phyloP scores from a whole-genome alignment of 2,888 invertebrate genomes.

The Mesochorus sp. region DNA sequence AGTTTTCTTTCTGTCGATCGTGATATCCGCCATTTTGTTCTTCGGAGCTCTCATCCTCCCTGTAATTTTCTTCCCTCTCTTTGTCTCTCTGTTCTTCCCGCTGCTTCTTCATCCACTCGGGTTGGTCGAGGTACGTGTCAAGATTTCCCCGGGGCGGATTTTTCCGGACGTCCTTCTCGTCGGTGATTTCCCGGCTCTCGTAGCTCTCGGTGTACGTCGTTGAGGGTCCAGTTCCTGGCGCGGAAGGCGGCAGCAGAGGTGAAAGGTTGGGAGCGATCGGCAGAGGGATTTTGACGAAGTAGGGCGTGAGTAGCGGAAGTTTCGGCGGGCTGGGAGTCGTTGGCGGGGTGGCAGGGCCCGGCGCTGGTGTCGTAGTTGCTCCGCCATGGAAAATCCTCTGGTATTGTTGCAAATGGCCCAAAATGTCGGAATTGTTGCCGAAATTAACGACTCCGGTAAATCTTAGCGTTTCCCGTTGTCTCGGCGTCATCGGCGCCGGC shows the following conservation, averaged over 20 bases:
- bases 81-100: constrained; percentile 52
- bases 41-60: constrained; percentile 64
- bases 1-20: background rate
- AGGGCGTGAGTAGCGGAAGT: constrained; percentile 68
- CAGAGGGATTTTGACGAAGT: constrained; percentile 76
- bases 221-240: constrained; percentile 38
- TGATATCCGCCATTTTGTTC: constrained; percentile 5
- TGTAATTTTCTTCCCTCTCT: constrained; percentile 65
- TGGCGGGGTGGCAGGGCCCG: background rate
- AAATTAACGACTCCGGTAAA: constrained; percentile 79
- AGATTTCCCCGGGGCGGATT: constrained; percentile 52
- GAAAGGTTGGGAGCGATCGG: constrained; percentile 74
- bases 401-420: constrained; percentile 77
- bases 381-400: constrained; percentile 76
- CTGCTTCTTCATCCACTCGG: constrained; percentile 69
- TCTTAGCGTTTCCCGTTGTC: constrained; percentile 75
- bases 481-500: constrained; percentile 57
- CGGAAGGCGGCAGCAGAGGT: constrained; percentile 63
- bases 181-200: constrained; percentile 68
- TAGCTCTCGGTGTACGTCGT: constrained; percentile 64
- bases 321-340: constrained; percentile 17
- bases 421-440: constrained; percentile 74
- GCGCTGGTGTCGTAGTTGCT: constrained; percentile 41
- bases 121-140: constrained; percentile 63
- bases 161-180: constrained; percentile 67